A percentile compares a stretch with the other conserved stretches of the same genome.
These are phyloP conservation scores for Hippolais icterina DNA, from an alignment of 2,113 vertebrate genomes.

Conservation along the genomic window DNA sequence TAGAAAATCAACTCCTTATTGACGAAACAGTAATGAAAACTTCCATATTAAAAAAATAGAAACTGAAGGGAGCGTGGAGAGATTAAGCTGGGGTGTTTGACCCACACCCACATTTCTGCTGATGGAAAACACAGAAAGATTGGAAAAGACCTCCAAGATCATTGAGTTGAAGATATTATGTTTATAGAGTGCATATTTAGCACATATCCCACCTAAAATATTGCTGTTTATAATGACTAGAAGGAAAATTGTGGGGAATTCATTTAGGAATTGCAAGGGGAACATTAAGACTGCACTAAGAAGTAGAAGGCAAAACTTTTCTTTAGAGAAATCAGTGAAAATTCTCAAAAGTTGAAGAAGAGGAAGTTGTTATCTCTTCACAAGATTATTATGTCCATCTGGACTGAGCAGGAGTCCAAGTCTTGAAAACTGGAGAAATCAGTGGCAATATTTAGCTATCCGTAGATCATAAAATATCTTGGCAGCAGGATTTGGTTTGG, in stretches of 20 bases:
- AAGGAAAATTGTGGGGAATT: neutral
- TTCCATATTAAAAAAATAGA: neutral
- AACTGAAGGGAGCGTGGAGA: rapidly evolving
- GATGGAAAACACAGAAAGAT: neutral
- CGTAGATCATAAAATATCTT: neutral
- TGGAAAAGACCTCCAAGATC: neutral
- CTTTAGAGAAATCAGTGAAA: neutral
- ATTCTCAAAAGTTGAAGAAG: neutral
- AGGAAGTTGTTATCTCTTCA: neutral
- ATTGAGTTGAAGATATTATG: rapidly evolving
- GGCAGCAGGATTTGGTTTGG: neutral
- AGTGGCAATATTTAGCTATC: neutral
- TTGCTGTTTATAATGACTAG: neutral
- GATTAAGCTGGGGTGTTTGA: neutral
- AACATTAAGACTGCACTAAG: neutral
- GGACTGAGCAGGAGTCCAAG: neutral
- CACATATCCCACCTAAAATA: neutral
- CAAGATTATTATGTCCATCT: neutral
- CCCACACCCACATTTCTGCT: neutral
- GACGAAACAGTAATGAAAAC: neutral
- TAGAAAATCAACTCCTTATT: neutral
- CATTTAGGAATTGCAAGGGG: neutral
- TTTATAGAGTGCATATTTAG: neutral
- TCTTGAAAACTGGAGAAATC: neutral
- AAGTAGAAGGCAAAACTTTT: neutral